Evolutionary conservation across 1,140 invertebrate species (phyloP).

Genomic region (Trichonephila clavipes): DNA sequence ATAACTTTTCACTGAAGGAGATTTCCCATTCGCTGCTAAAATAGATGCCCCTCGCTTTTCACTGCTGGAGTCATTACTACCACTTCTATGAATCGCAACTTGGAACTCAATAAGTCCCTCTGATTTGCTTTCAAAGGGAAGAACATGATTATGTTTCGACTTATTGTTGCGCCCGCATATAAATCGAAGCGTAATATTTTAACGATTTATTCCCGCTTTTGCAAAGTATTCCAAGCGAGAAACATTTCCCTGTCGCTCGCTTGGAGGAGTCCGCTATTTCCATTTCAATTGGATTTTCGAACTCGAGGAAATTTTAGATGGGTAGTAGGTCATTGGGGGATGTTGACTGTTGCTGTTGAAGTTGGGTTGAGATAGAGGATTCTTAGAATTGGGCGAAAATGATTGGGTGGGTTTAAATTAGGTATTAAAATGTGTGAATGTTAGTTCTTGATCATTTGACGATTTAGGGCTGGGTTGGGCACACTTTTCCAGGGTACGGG

Average conservation of each 20-base stretch:
- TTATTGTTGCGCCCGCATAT: background rate
- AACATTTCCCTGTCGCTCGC: background rate
- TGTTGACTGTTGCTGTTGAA: background rate
- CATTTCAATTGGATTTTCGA: background rate
- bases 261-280: background rate
- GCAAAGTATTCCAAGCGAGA: background rate
- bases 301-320: background rate
- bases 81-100: background rate
- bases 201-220: background rate
- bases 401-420: background rate
- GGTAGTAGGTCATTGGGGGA: background rate
- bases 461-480: too few species aligned
- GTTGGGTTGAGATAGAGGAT: background rate
- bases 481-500: too few species aligned
- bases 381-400: background rate
- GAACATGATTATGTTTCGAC: background rate
- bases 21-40: background rate
- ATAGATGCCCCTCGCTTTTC: background rate
- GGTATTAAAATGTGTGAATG: background rate
- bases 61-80: background rate
- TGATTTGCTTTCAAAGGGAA: background rate
- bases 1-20: slow-evolving; percentile 31
- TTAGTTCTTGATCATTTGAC: background rate
- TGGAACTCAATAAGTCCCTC: background rate
- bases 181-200: background rate